Evolutionary conservation across 1,140 invertebrate species (phyloP), one percentile per base, ranked within the genome.

Genomic region (Paraescarpia echinospica): DNA sequence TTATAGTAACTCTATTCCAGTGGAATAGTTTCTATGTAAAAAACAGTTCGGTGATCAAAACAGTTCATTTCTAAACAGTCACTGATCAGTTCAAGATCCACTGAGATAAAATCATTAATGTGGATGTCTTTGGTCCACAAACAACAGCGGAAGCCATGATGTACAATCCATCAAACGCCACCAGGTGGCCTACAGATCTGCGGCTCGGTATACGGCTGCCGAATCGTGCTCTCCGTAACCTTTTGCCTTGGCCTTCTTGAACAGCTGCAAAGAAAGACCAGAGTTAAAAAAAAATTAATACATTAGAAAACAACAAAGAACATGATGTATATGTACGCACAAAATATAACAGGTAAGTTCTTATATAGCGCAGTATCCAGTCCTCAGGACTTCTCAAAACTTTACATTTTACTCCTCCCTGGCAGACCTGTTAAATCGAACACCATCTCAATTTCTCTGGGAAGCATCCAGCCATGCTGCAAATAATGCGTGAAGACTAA

Each of bases 241-340:
- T 88, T 90, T 93, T 33, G 93, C 48, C 89, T 93, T 93, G 27
- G 92, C 93, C 59, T 93, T 93, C 92, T 93, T 93, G 77, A 93
- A 93, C 31, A 93, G 93, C 93, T 93, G 92, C 91, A 92, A 91
- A 92, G 33, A 34, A 92, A 92, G 34, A 92, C 27, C 8, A 92
- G 2, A 14, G 5, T n/a, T 92, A 89, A 92, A 33, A 89, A 89
- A n/a, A 34, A 5, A 33, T 92, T 33, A 48, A 41, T 77, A n/a
- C 22, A 14, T 92, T 91, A 91, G 41, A 48, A 35, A 8, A 92
- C 5, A 8, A 33, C 89, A 48, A 91, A 91, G n/a, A 35, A 34
- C 89, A 33, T 89, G 89, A 14, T 34, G 12, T 89, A n/a, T n/a
- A n/a, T n/a, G n/a, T n/a, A n/a, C n/a, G n/a, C n/a, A n/a, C n/a